phyloP scores from a whole-genome alignment of 2,113 vertebrate genomes.

The Tangachromis dhanisi region DNA sequence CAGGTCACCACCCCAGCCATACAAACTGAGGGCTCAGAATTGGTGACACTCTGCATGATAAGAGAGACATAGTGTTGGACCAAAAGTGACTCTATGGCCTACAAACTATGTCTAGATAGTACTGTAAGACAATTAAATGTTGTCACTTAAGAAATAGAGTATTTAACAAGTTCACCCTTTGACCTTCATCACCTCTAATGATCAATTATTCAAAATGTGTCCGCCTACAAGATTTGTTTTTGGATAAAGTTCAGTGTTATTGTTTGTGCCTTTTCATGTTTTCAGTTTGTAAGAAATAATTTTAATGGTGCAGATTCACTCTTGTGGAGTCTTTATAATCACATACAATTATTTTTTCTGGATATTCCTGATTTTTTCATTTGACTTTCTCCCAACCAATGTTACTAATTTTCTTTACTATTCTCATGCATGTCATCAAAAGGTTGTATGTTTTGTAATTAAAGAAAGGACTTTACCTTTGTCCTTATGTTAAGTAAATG shows the following conservation, averaged over 20 bases:
- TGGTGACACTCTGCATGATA: background rate
- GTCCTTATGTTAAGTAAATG: background rate
- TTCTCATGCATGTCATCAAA: background rate
- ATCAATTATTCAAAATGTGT: background rate
- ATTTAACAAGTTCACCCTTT: background rate
- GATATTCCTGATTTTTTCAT: background rate
- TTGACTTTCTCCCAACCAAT: background rate
- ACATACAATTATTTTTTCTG: background rate
- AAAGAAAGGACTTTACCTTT: background rate
- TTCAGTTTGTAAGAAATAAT: background rate
- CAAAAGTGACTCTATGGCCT: background rate
- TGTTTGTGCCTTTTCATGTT: background rate
- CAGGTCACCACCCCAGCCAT: background rate
- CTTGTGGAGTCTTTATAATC: background rate
- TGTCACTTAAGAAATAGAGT: background rate
- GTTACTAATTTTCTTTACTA: background rate
- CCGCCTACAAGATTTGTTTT: rapidly evolving
- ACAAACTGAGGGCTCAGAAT: background rate
- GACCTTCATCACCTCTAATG: background rate
- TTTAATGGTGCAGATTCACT: background rate
- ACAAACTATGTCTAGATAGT: background rate
- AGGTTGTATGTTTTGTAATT: background rate
- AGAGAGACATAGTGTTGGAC: background rate
- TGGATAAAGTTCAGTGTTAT: background rate
- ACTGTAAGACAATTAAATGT: background rate